Evolutionary conservation across 64 coral and sea anemone genomes (phyloP).

Genomic region (Montipora foliosa): DNA sequence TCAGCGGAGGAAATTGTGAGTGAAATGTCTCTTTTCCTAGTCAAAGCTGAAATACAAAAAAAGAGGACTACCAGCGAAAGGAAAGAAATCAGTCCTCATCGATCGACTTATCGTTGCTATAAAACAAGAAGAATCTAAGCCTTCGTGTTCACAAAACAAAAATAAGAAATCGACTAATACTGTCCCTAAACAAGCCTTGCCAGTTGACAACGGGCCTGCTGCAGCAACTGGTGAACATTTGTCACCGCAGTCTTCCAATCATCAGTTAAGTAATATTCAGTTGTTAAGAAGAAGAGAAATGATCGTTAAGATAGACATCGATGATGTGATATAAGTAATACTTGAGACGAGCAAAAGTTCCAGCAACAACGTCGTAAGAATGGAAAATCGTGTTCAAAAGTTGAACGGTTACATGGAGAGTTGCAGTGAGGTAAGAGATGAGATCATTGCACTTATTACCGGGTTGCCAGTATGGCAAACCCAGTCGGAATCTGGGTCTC

Average conservation of each 20-base stretch:
- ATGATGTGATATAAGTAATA: not conserved
- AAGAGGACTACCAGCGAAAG: too few relatives aligned
- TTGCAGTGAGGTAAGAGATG: not conserved
- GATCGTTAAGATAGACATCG: not conserved
- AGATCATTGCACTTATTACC: not conserved
- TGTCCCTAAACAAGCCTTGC: not conserved
- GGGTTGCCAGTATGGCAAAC: too few relatives aligned
- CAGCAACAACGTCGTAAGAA: not conserved
- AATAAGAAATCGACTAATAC: not conserved
- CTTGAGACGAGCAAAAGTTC: not conserved
- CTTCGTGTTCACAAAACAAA: not conserved
- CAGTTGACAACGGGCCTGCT: not conserved
- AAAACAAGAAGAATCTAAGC: not conserved
- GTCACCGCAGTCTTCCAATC: conserved; percentile 3
- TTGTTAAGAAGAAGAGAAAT: conserved; percentile 9
- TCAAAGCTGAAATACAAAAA: too few relatives aligned
- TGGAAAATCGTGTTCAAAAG: conserved; percentile 15
- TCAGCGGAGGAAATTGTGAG: too few relatives aligned
- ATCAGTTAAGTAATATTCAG: conserved; percentile 19
- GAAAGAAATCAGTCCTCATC: too few relatives aligned
- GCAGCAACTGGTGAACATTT: conserved; percentile 22
- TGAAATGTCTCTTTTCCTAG: too few relatives aligned
- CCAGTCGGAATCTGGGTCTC: too few relatives aligned
- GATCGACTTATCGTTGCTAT: too few relatives aligned
- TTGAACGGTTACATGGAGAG: conserved; percentile 13